Percentiles rank a stretch among this genome's conserved stretches.
These are phyloP conservation scores for Pomacea canaliculata DNA, from an alignment of 2,888 invertebrate genomes.

Conservation along the genomic window DNA sequence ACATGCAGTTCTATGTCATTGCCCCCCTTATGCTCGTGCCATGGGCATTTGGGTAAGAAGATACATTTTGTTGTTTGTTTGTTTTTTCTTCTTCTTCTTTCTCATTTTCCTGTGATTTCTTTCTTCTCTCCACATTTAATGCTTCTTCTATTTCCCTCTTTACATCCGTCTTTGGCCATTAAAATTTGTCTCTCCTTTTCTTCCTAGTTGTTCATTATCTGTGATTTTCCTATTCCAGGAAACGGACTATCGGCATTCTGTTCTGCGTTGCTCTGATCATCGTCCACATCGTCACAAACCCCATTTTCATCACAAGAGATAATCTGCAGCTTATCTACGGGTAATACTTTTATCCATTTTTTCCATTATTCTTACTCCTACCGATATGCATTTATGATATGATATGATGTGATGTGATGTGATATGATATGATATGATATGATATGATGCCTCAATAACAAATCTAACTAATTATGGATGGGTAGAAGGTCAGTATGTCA, in stretches of 20 bases:
- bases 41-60: constrained; percentile 19
- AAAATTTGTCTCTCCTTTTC: too few species aligned
- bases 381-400: too few species aligned
- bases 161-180: not conserved
- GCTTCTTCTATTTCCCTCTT: not conserved
- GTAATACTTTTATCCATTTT: not conserved
- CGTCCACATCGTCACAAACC: not conserved
- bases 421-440: too few species aligned
- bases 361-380: too few species aligned
- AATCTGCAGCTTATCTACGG: not conserved
- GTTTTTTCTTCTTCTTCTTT: not conserved
- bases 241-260: not conserved
- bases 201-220: not conserved
- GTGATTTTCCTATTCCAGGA: not conserved
- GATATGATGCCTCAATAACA: too few species aligned
- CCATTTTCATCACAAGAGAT: not conserved
- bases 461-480: too few species aligned
- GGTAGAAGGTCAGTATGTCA: too few species aligned
- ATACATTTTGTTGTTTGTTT: not conserved
- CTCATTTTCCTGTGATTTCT: not conserved
- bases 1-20: constrained; percentile 31
- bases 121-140: too few species aligned
- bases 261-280: not conserved
- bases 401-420: too few species aligned
- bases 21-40: constrained; percentile 30